Base-by-base conservation (phyloP, 92 coral and sea anemone species). In the Palythoa caribaeorum region DNA sequence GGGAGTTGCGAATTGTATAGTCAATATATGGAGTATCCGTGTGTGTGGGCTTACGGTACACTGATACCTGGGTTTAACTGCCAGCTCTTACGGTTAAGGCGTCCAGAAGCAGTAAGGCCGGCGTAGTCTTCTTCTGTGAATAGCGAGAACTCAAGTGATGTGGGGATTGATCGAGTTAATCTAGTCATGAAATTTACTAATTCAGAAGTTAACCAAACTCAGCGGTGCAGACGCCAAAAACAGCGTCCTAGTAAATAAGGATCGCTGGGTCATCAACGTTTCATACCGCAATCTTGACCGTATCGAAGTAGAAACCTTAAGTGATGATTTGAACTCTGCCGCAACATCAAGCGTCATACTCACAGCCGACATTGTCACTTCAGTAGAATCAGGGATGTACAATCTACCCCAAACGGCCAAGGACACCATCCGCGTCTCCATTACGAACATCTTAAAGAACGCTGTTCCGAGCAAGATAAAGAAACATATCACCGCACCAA, bases 381-480 rank as follows among this genome's bases (percentile, higher is more conserved):
- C 66, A 59, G 1, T 59, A 59, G 66, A 59, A 12, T 59, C 7
- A 59, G 66, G 66, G 17, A 2, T 59, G 11, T 59, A 59, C 19
- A 59, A 59, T 59, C 66, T 59, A 59, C 66, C 66, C 66, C 66
- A 59, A 59, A 13, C 66, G 66, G 66, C 66, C 65, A 57, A 57
- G 65, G 65, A 57, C 6, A 57, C 16, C 66, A 59, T 59, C 66
- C 66, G 66, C 2, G 66, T 59, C n/a, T 59, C 66, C 50, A 44
- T 44, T 44, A 44, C 50, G 6, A 44, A 44, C 50, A 44, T 44
- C 6, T 44, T 44, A 44, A 59, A 59, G 66, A 59, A 59, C 66
- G 66, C 66, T 59, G n/a, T 59, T 15, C 66, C 17, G 66, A 4
- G 66, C 66, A 59, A 59, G 66, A 59, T 15, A 28, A 59, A 59